Conservation (phyloP, 35 echinoderm and acorn worm genomes). For the Heliocidaris erythrogramma region DNA sequence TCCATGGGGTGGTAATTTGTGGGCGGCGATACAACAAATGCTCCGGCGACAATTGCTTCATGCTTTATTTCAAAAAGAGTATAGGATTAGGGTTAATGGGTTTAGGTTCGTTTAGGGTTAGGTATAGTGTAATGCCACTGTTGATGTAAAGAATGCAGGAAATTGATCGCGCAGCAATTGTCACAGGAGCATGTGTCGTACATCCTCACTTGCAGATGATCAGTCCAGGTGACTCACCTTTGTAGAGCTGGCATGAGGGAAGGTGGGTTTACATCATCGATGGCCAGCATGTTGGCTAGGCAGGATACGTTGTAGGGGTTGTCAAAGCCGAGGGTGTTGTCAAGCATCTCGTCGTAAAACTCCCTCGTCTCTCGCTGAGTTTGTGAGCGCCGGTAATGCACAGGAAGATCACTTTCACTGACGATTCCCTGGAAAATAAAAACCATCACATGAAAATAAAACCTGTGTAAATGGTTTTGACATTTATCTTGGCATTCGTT, state of each 20-base stretch:
- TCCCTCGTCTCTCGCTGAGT: constrained; percentile 67
- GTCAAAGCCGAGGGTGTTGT: constrained; percentile 83
- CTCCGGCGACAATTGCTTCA: too few species aligned
- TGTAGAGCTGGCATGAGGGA: constrained; percentile 85
- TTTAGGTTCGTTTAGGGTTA: too few species aligned
- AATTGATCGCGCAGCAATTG: too few species aligned
- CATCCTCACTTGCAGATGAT: background rate
- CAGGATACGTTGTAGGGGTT: constrained; percentile 69
- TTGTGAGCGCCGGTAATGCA: constrained; percentile 67
- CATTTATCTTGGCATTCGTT: too few species aligned
- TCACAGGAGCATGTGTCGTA: too few species aligned
- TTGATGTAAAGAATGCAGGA: too few species aligned
- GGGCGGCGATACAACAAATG: too few species aligned
- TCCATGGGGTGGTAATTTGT: too few species aligned
- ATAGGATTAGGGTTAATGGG: too few species aligned
- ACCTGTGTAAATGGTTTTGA: background rate
- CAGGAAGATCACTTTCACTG: constrained; percentile 74
- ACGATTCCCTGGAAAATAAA: constrained; percentile 69
- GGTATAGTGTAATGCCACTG: too few species aligned
- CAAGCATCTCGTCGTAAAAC: constrained; percentile 74
- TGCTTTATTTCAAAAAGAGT: too few species aligned
- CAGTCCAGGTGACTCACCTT: constrained; percentile 38
- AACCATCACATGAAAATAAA: background rate
- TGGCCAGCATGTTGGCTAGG: constrained; percentile 54
- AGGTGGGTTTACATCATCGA: constrained; percentile 57